Conservation (phyloP, 1,140 invertebrate species). For the Homarus americanus region DNA sequence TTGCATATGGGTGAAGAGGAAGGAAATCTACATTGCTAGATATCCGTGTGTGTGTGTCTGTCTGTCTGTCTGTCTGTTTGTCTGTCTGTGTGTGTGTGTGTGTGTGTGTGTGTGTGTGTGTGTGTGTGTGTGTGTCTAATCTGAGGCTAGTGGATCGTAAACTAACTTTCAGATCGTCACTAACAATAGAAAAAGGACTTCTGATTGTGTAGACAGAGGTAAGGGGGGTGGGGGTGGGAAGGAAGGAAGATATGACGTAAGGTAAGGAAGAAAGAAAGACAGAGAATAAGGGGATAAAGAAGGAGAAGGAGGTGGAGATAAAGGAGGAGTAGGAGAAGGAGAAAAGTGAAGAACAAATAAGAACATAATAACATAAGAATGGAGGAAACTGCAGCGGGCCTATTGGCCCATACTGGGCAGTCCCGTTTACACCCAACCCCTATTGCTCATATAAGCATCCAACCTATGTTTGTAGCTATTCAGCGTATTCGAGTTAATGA, state of each 20-base stretch:
- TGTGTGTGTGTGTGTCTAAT: too few species aligned
- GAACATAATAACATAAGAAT: not conserved
- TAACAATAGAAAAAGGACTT: too few species aligned
- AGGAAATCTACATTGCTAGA: too few species aligned
- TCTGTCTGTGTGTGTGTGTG: not conserved
- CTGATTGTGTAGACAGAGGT: not conserved
- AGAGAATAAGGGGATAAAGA: not conserved
- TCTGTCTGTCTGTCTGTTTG: not conserved
- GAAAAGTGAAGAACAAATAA: not conserved
- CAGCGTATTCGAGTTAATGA: too few species aligned
- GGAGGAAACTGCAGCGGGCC: too few species aligned
- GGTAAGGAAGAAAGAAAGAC: not conserved
- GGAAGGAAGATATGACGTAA: not conserved
- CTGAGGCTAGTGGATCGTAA: too few species aligned
- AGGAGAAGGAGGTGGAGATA: not conserved
- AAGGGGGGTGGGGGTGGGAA: not conserved
- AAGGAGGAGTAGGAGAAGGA: not conserved
- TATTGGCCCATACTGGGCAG: too few species aligned
- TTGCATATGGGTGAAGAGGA: too few species aligned
- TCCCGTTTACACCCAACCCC: too few species aligned
- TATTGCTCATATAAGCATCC: too few species aligned
- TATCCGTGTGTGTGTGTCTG: not conserved
- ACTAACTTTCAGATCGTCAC: too few species aligned
- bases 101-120: not conserved
- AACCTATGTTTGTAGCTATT: too few species aligned